A percentile compares a stretch with the other conserved stretches of the same genome.
Conservation (phyloP, 2,113 vertebrate genomes). For the Chlamydotis undulata region DNA sequence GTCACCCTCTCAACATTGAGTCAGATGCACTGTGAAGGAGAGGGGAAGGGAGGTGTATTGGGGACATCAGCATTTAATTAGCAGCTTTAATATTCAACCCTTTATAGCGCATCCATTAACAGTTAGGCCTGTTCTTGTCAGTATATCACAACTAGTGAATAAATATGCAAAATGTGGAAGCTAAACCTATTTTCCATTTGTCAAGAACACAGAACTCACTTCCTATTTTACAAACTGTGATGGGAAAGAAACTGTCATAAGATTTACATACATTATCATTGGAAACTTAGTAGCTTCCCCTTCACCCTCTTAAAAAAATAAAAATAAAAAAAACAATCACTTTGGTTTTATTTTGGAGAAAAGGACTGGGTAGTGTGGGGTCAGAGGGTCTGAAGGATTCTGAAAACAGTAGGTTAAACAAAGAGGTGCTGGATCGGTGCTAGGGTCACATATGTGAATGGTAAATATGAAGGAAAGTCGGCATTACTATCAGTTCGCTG, state of each 20-base stretch:
- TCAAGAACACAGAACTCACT: not conserved
- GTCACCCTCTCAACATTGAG: not conserved
- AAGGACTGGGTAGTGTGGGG: not conserved
- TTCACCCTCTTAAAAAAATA: no score
- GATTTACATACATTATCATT: conserved; percentile 22
- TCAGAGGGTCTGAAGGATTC: not conserved
- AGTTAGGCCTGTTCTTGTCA: not conserved
- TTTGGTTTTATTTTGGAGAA: not conserved
- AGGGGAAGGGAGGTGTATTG: not conserved
- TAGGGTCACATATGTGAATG: not conserved
- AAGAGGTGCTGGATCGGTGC: conserved; percentile 36
- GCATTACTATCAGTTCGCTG: conserved; percentile 59
- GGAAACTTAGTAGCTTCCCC: not conserved
- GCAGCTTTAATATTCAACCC: conserved; percentile 2
- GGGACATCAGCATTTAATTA: conserved; percentile 9
- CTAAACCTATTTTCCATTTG: conserved; percentile 5
- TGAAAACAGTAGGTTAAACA: not conserved
- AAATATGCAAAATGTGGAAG: not conserved
- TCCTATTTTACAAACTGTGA: conserved; percentile 16
- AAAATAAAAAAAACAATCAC: not conserved
- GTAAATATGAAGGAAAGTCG: conserved; percentile 49
- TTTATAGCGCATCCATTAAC: not conserved
- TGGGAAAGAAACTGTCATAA: not conserved
- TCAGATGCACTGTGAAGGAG: not conserved
- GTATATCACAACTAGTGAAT: not conserved